phyloP scores from a whole-genome alignment of 2,113 vertebrate genomes.

The Tetrax tetrax region DNA sequence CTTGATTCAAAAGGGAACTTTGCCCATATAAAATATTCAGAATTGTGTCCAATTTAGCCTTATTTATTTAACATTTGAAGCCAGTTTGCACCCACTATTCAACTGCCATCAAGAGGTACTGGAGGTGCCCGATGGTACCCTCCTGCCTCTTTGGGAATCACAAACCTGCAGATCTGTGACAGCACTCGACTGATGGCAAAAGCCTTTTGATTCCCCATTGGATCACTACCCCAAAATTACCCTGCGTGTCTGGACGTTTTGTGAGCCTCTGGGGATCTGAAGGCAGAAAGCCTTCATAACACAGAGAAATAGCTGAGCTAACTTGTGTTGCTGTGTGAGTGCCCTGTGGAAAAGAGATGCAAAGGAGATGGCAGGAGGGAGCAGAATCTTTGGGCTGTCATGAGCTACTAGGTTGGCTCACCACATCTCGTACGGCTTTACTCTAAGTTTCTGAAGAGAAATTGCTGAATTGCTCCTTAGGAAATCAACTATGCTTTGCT shows the following conservation, averaged over 20 bases:
- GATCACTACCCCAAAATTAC: neutral
- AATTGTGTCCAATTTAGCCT: neutral
- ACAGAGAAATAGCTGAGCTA: neutral
- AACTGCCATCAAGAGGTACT: neutral
- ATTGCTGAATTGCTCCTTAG: neutral
- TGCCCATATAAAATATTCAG: neutral
- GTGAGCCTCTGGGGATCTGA: neutral
- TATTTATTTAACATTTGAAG: neutral
- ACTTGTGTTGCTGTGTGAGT: rapidly evolving
- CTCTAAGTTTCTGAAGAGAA: neutral
- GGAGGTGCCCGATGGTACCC: neutral
- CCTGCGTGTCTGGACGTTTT: rapidly evolving
- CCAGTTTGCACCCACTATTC: neutral
- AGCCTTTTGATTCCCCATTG: neutral
- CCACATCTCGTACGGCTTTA: neutral
- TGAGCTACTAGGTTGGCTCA: neutral
- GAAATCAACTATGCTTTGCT: neutral
- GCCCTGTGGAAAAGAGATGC: rapidly evolving
- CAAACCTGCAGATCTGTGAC: rapidly evolving
- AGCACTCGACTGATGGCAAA: neutral
- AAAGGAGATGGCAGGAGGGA: neutral
- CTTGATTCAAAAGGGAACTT: neutral
- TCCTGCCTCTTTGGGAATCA: neutral
- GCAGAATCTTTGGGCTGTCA: neutral
- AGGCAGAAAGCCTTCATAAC: neutral